Evolutionary conservation across 1,140 invertebrate genomes (phyloP), one percentile per base, ranked within the genome.

Genomic region (Caenorhabditis briggsae): DNA sequence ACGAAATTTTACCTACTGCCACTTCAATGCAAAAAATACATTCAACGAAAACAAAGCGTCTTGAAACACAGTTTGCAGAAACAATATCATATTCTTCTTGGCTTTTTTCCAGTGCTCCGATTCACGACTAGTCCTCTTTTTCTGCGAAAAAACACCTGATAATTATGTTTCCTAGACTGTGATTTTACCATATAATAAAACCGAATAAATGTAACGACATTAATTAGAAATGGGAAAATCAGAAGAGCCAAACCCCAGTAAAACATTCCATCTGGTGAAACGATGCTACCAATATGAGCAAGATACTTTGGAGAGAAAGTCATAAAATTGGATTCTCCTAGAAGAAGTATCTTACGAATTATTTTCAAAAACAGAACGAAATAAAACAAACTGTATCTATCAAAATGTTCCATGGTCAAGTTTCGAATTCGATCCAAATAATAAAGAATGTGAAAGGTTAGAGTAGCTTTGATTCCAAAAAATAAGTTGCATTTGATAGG

Each of bases 61-160:
- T 46, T 70, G 64, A 46, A 70, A 16, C 16, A 70, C 33, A 70
- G 64, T 70, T n/a, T 70, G 64, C 16, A n/a, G 14, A 18, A 70
- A 70, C 41, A 18, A 20, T 16, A 43, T 18, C 41, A 70, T 46
- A 46, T 70, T 70, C 18, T 70, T 16, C 41, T 46, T 43, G 1
- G 41, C 41, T 16, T 70, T 70, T 46, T 46, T 70, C 33, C 33
- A n/a, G 41, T 70, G 33, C 23, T 70, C 33, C 12, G 64, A 46
- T n/a, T 46, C 41, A 7, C 20, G 33, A 8, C 33, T 70, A 7
- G 33, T 46, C 8, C 23, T 46, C 14, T 43, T 43, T n/a, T 70
- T 70, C 64, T 70, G 64, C 46, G 46, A 70, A 8, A 18, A 43
- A 18, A 2, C 46, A 2, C 5, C 33, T 33, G 33, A 33, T 33